These are phyloP conservation scores for Kradibia gibbosae DNA, from an alignment of 1,140 invertebrate species.

Conservation along the genomic window DNA sequence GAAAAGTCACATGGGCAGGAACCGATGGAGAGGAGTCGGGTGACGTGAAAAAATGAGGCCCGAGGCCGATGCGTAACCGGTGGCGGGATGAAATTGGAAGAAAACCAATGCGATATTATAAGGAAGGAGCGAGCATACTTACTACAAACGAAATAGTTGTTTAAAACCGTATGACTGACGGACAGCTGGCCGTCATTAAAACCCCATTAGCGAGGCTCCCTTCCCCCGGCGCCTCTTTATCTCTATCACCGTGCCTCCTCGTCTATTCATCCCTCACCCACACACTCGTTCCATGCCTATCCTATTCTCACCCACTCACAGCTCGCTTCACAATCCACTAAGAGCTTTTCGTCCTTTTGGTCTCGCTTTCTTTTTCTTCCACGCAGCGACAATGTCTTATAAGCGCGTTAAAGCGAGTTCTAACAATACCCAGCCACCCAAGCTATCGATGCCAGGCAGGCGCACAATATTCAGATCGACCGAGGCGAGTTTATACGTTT, in stretches of 20 bases:
- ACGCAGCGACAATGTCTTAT: neutral
- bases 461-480: neutral
- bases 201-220: constrained; percentile 38
- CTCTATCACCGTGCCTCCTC: neutral
- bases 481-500: neutral
- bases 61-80: neutral
- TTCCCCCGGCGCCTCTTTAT: neutral
- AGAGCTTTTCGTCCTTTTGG: neutral
- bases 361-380: neutral
- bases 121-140: neutral
- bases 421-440: constrained; percentile 23
- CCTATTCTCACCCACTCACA: neutral
- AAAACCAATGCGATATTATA: constrained; percentile 44
- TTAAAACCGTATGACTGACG: constrained; percentile 57
- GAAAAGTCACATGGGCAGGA: neutral
- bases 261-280: neutral
- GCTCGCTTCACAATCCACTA: too few relatives aligned
- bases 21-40: neutral
- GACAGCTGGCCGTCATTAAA: constrained; percentile 70
- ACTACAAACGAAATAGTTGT: constrained; percentile 41
- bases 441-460: neutral
- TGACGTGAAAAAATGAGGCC: neutral
- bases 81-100: constrained; percentile 44
- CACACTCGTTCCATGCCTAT: neutral
- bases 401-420: neutral